phyloP scores from a whole-genome alignment of 2,113 vertebrate species.

The Plestiodon gilberti region DNA sequence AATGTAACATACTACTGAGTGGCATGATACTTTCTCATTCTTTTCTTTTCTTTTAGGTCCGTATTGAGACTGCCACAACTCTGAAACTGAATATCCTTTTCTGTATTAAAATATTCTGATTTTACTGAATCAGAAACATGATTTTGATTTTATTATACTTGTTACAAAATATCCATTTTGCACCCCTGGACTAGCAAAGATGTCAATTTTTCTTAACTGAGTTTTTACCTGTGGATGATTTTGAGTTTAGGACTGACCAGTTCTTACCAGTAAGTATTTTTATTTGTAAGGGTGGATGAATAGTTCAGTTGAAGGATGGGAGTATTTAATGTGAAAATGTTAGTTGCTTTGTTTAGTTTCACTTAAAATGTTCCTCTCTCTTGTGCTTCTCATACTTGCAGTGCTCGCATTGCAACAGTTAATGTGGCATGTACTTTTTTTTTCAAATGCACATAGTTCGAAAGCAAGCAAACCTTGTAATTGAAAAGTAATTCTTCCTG shows the following conservation, averaged over 20 bases:
- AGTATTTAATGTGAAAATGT: not conserved
- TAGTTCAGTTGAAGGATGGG: not conserved
- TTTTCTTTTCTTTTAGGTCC: slow-evolving; percentile 83
- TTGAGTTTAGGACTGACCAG: slow-evolving; percentile 96
- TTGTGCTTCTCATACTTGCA: not conserved
- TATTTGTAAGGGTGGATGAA: not conserved
- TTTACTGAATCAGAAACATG: slow-evolving; percentile 13
- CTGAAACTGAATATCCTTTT: slow-evolving; percentile 98
- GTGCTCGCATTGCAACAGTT: not conserved
- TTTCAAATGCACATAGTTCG: not conserved
- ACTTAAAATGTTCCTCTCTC: not conserved
- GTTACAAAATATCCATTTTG: rapidly evolving
- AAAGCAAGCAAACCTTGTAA: not conserved
- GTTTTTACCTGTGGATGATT: slow-evolving; percentile 92
- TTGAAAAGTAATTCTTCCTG: not conserved
- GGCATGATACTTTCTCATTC: not conserved
- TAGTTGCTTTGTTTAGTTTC: rapidly evolving
- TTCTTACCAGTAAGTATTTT: slow-evolving; percentile 90
- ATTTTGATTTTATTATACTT: not conserved
- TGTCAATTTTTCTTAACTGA: slow-evolving; percentile 78
- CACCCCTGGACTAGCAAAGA: not conserved
- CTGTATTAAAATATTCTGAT: slow-evolving; percentile 8
- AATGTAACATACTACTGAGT: rapidly evolving
- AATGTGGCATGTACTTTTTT: not conserved
- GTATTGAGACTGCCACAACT: slow-evolving; percentile 95